phyloP scores from a whole-genome alignment of 2,797 vertebrate genomes.

The Muraenolepis orangiensis region DNA sequence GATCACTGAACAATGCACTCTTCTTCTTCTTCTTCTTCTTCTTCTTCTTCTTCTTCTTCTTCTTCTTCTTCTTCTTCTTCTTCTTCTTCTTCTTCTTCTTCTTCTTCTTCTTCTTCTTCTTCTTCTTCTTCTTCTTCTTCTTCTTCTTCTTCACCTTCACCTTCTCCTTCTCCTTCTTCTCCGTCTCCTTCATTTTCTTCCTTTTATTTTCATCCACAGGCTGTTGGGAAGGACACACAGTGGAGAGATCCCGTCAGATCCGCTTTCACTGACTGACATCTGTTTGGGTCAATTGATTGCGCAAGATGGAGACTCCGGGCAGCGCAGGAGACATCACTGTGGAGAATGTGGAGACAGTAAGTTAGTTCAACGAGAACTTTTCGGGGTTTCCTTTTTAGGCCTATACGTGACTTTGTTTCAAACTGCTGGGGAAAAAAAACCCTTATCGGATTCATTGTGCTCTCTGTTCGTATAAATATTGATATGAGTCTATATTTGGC shows the following conservation, averaged over 20 bases:
- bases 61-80: background rate
- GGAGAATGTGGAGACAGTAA: constrained; percentile 75
- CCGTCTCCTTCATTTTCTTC: background rate
- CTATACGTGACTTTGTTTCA: background rate
- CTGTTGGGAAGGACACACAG: background rate
- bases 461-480: background rate
- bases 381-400: background rate
- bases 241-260: background rate
- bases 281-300: background rate
- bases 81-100: background rate
- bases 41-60: background rate
- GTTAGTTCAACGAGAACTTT: constrained; percentile 30
- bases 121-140: background rate
- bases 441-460: background rate
- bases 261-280: background rate
- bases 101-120: background rate
- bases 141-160: background rate
- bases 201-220: background rate
- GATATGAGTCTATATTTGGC: background rate
- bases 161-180: background rate
- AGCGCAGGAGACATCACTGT: constrained; percentile 49
- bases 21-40: background rate
- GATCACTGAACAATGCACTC: background rate
- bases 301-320: constrained; percentile 53
- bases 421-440: background rate